Evolutionary conservation across 1,140 invertebrate species (phyloP).

Genomic region (Leptinotarsa texana): DNA sequence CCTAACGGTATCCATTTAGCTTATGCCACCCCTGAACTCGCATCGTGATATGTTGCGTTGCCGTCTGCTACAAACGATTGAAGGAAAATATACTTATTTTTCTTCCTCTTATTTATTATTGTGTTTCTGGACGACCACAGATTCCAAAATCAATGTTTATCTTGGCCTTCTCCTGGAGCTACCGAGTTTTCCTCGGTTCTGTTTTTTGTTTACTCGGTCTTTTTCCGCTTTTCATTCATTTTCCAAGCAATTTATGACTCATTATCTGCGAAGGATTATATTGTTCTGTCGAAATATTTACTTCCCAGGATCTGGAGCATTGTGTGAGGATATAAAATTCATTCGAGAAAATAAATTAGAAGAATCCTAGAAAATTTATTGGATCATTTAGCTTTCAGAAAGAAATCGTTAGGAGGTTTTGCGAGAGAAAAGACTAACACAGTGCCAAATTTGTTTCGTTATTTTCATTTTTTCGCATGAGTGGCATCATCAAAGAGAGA

Average conservation of each 20-base stretch:
- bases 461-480: not conserved
- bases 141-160: conserved; percentile 44
- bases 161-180: conserved; percentile 34
- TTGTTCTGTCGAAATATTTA: conserved; percentile 35
- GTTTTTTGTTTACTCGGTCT: conserved; percentile 14
- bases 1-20: not conserved
- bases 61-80: conserved; percentile 40
- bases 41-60: conserved; percentile 42
- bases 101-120: conserved; percentile 43
- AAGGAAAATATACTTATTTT: conserved; percentile 41
- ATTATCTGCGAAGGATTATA: conserved; percentile 33
- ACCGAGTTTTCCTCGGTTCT: conserved; percentile 16
- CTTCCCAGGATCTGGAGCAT: conserved; percentile 21
- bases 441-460: conserved; percentile 17
- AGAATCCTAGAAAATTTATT: conserved; percentile 15
- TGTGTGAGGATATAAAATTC: conserved; percentile 26
- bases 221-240: conserved; percentile 30
- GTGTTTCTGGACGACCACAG: conserved; percentile 36
- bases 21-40: conserved; percentile 29
- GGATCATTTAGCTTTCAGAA: conserved; percentile 19
- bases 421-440: conserved; percentile 10
- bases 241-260: conserved; percentile 35
- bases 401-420: conserved; percentile 21
- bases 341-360: conserved; percentile 25
- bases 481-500: not conserved